These are phyloP conservation scores for Siniperca scherzeri DNA, from an alignment of 2,797 vertebrate species.

Conservation along the genomic window DNA sequence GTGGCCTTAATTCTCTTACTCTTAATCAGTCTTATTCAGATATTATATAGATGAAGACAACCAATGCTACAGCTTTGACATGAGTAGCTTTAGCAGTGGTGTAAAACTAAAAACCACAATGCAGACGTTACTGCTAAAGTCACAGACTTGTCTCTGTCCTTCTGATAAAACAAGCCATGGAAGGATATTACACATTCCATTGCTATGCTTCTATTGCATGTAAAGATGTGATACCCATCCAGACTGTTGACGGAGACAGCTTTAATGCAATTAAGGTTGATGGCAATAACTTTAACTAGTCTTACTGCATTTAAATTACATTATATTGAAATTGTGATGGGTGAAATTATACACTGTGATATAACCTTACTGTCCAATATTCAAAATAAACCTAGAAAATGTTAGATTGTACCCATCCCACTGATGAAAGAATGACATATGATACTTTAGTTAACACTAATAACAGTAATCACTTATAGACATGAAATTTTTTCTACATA, in stretches of 20 bases:
- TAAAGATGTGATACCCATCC: background rate
- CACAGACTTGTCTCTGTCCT: background rate
- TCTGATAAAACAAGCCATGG: background rate
- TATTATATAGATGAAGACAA: background rate
- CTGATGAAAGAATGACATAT: background rate
- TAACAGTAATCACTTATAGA: background rate
- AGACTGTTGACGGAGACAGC: background rate
- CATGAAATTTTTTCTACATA: background rate
- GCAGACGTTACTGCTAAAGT: background rate
- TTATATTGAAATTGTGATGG: background rate
- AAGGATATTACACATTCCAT: background rate
- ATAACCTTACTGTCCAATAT: background rate
- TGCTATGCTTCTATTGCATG: background rate
- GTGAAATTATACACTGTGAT: background rate
- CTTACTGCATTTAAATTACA: background rate
- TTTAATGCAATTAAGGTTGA: background rate
- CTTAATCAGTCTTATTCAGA: background rate
- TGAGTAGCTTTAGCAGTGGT: background rate
- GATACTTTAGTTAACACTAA: background rate
- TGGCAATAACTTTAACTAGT: background rate
- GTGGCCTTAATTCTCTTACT: background rate
- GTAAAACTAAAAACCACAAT: background rate
- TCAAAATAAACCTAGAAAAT: background rate
- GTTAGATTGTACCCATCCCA: background rate
- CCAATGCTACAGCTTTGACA: background rate